Evolutionary conservation across 2,797 vertebrate species (phyloP).

Genomic region (Enteromius viviparus): DNA sequence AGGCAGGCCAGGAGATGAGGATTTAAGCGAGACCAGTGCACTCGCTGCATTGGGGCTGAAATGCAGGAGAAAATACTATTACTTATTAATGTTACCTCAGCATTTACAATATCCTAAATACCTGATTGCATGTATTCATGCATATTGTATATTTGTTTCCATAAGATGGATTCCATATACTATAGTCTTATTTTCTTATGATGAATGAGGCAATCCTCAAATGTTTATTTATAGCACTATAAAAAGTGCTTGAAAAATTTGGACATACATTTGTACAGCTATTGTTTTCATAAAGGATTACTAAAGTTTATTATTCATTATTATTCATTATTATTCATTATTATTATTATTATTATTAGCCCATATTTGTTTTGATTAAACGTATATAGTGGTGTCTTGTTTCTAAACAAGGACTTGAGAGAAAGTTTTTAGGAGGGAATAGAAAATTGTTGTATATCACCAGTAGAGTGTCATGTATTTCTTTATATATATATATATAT

Average conservation of each 20-base stretch:
- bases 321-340: too few relatives aligned
- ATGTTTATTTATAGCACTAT: background rate
- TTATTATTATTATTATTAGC: too few relatives aligned
- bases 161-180: slow-evolving; percentile 11
- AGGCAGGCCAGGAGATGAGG: slow-evolving; percentile 82
- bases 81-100: slow-evolving; percentile 50
- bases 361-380: background rate
- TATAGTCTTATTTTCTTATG: slow-evolving; percentile 21
- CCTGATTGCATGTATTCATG: slow-evolving; percentile 16
- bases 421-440: background rate
- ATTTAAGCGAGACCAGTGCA: slow-evolving; percentile 64
- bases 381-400: background rate
- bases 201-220: background rate
- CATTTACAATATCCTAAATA: slow-evolving; percentile 47
- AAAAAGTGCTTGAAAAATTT: background rate
- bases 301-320: background rate
- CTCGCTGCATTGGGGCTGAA: slow-evolving; percentile 54
- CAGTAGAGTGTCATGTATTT: background rate
- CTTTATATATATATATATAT: background rate
- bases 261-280: background rate
- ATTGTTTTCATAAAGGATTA: background rate
- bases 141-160: slow-evolving; percentile 11
- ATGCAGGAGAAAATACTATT: slow-evolving; percentile 50
- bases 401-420: background rate
- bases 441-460: background rate